phyloP scores from a whole-genome alignment of 2,888 invertebrate species.

The Crepidodera aurea region DNA sequence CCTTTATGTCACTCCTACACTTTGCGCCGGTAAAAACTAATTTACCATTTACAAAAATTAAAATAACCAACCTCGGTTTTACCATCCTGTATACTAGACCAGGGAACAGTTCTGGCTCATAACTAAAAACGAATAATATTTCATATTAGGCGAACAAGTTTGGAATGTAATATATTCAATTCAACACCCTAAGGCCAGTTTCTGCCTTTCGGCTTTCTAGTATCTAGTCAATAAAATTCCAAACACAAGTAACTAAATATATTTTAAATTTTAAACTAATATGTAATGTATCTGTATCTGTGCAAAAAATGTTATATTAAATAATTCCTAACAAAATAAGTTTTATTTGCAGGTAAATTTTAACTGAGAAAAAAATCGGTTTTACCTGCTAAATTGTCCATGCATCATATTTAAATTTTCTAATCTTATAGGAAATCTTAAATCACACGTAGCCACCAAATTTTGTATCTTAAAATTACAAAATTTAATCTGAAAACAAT shows the following conservation, averaged over 20 bases:
- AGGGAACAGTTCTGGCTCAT: conserved; percentile 98
- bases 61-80: conserved; percentile 90
- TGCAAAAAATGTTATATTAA: too few species aligned
- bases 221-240: too few species aligned
- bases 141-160: too few species aligned
- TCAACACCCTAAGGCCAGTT: too few species aligned
- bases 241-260: too few species aligned
- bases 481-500: conserved; percentile 73
- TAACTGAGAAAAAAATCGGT: too few species aligned
- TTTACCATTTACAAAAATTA: conserved; percentile 99
- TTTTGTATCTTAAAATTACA: conserved; percentile 81
- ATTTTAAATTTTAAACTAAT: too few species aligned
- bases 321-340: too few species aligned
- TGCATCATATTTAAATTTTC: conserved; percentile 79
- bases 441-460: conserved; percentile 78
- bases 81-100: conserved; percentile 99
- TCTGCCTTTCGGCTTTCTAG: too few species aligned
- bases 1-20: conserved; percentile 87
- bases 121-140: conserved; percentile 66
- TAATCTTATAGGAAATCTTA: conserved; percentile 75
- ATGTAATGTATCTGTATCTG: too few species aligned
- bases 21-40: conserved; percentile 98
- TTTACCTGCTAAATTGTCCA: conserved; percentile 69
- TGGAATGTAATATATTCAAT: too few species aligned
- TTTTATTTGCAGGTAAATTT: too few species aligned